Conservation (phyloP, 2,113 vertebrate genomes). For the Oncorhynchus kisutch region DNA sequence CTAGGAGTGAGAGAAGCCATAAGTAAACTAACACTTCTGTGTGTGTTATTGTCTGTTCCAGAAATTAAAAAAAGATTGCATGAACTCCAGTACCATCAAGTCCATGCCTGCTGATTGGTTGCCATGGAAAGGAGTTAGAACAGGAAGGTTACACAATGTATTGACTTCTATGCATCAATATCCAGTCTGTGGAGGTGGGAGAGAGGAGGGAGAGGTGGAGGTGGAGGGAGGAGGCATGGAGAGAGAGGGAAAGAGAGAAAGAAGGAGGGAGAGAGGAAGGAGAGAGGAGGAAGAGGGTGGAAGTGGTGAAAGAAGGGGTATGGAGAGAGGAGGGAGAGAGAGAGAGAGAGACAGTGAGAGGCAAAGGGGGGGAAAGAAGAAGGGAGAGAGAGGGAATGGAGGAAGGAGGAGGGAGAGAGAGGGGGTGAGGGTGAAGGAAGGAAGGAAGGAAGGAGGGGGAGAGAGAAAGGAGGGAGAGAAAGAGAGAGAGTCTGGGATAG, state of each 20-base stretch:
- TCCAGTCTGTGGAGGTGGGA: neutral
- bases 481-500: neutral
- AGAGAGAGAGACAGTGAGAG: constrained; percentile 4
- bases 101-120: too few relatives aligned
- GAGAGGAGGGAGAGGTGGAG: neutral
- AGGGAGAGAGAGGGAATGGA: neutral
- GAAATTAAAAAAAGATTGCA: too few relatives aligned
- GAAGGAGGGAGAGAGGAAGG: neutral
- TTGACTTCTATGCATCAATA: too few relatives aligned
- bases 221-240: neutral
- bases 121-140: too few relatives aligned
- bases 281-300: neutral
- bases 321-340: neutral
- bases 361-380: neutral
- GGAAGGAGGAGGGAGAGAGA: too few relatives aligned
- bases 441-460: neutral
- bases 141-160: too few relatives aligned
- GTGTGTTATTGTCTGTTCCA: too few relatives aligned
- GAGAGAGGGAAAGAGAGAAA: too few relatives aligned
- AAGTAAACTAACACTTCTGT: too few relatives aligned
- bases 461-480: too few relatives aligned
- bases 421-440: neutral
- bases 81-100: too few relatives aligned
- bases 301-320: neutral
- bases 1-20: too few relatives aligned